Evolutionary conservation across 1,140 invertebrate genomes (phyloP).

Genomic region (Atta texana): DNA sequence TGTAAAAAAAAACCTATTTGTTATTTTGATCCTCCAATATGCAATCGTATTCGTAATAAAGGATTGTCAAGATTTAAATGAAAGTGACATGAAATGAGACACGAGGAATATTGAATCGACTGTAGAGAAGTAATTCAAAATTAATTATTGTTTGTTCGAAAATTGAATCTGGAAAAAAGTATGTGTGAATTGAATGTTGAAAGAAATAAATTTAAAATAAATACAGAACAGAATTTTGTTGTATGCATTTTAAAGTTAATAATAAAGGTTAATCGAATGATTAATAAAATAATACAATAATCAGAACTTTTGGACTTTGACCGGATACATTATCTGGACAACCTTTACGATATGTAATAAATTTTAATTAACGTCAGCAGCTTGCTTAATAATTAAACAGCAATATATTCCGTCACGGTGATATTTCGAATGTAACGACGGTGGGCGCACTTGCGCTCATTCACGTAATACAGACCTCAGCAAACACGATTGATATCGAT

Average conservation of each 20-base stretch:
- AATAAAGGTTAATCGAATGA: background rate
- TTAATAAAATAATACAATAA: background rate
- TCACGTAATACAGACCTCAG: background rate
- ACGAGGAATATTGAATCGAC: background rate
- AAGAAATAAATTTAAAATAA: background rate
- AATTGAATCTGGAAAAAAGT: background rate
- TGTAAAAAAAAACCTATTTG: background rate
- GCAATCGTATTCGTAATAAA: background rate
- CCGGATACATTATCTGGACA: background rate
- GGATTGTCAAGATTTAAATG: background rate
- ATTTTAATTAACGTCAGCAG: slow-evolving; percentile 51
- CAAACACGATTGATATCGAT: slow-evolving; percentile 39
- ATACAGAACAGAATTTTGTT: background rate
- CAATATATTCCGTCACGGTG: slow-evolving; percentile 27
- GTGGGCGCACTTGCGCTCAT: background rate
- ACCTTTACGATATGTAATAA: slow-evolving; percentile 45
- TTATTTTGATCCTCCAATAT: background rate
- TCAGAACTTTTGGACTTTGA: background rate
- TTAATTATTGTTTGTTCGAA: slow-evolving; percentile 1
- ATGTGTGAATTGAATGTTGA: background rate
- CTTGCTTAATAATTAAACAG: slow-evolving; percentile 15
- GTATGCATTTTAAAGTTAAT: background rate
- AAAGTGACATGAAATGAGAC: background rate
- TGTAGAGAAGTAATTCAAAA: background rate
- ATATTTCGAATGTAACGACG: slow-evolving; percentile 22